Evolutionary conservation across 2,888 invertebrate genomes (phyloP).

Genomic region (Dioctria linearis): DNA sequence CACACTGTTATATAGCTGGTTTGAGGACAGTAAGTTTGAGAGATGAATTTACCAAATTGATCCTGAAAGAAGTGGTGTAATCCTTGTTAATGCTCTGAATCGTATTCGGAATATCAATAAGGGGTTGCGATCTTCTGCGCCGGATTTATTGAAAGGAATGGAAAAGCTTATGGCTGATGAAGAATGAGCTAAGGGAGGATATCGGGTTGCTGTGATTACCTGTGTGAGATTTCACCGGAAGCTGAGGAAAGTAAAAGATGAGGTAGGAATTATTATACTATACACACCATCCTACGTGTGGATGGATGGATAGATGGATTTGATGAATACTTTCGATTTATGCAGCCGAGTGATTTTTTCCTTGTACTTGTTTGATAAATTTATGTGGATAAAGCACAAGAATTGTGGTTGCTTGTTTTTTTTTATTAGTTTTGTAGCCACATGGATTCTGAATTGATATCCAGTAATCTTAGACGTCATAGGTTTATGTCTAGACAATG

Average conservation of each 20-base stretch:
- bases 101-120: conserved; percentile 58
- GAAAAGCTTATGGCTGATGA: conserved; percentile 52
- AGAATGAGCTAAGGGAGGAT: conserved; percentile 44
- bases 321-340: conserved; percentile 23
- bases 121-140: conserved; percentile 43
- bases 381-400: too few relatives aligned
- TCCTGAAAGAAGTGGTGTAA: conserved; percentile 59
- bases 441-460: too few relatives aligned
- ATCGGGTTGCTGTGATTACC: conserved; percentile 50
- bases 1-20: not conserved
- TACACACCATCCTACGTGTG: not conserved
- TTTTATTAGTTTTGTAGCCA: too few relatives aligned
- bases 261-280: conserved; percentile 10
- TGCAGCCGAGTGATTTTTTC: conserved; percentile 15
- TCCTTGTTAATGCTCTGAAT: conserved; percentile 58
- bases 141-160: conserved; percentile 58
- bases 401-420: too few relatives aligned
- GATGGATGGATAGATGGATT: conserved; percentile 13
- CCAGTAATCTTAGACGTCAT: too few relatives aligned
- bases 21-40: conserved; percentile 22
- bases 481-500: too few relatives aligned
- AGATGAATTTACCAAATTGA: conserved; percentile 59
- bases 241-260: conserved; percentile 44
- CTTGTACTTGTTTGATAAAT: too few relatives aligned
- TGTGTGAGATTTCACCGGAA: conserved; percentile 53